Evolutionary conservation across 2,113 vertebrate genomes (phyloP).

Genomic region (Caranx ignobilis): DNA sequence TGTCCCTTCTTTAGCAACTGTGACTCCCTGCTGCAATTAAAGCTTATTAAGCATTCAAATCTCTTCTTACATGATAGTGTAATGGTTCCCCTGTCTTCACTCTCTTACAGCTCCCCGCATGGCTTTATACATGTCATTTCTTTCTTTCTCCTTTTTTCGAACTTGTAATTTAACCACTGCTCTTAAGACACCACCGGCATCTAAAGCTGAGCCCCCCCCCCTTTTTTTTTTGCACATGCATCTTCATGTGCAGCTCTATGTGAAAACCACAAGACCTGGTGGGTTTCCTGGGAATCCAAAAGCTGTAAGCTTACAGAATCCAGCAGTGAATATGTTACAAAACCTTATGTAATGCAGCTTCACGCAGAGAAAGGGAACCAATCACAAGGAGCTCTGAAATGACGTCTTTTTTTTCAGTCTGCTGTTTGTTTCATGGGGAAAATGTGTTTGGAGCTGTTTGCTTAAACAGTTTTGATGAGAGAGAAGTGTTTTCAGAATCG

Average conservation of each 20-base stretch:
- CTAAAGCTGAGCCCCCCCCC: background rate
- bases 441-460: slow-evolving; percentile 8
- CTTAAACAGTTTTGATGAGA: slow-evolving; percentile 6
- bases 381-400: slow-evolving; percentile 13
- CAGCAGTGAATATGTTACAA: slow-evolving; percentile 28
- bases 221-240: slow-evolving; percentile 9
- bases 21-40: slow-evolving; percentile 57
- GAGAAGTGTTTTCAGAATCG: too few relatives aligned
- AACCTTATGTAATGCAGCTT: slow-evolving; percentile 51
- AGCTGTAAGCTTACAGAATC: slow-evolving; percentile 27
- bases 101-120: slow-evolving; percentile 15
- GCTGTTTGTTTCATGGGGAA: slow-evolving; percentile 25
- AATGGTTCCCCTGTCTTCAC: slow-evolving; percentile 35
- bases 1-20: slow-evolving; percentile 41
- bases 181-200: background rate
- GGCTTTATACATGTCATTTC: slow-evolving; percentile 29
- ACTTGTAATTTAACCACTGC: slow-evolving; percentile 18
- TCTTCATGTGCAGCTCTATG: slow-evolving; percentile 14
- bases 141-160: background rate
- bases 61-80: slow-evolving; percentile 38
- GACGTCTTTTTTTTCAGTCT: slow-evolving; percentile 32
- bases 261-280: background rate
- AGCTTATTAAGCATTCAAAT: slow-evolving; percentile 66
- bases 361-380: slow-evolving; percentile 25
- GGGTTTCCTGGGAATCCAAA: slow-evolving; percentile 33